Base-by-base conservation (phyloP, 2,113 vertebrate species). In the Eidolon helvum region DNA sequence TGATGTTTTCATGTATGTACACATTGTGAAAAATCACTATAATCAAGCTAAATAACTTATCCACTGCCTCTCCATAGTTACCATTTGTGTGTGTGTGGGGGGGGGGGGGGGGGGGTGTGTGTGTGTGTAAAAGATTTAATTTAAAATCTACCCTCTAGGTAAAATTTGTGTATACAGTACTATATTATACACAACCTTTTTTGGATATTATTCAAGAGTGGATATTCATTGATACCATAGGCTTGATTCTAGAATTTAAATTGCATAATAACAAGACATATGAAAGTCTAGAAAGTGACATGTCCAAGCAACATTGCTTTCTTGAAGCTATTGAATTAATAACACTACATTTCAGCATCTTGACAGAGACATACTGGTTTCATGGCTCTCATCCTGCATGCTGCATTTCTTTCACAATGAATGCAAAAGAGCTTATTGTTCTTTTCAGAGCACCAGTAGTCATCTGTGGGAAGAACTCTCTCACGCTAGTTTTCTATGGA, bases 311-410 rank as follows among this genome's bases (percentile, higher is more conserved):
- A 82, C 21, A 28, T 4, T 69, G 38, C 38, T 7, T 65, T 68
- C 33, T 95, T 93, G 55, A 74, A 96, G 63, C 66, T 95, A 89
- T 63, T 98, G 45, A 98, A 96, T 97, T 97, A 97, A 88, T 95
- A 84, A 91, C 96, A 97, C 57, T 90, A 79, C 74, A 94, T 96
- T 93, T 95, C 65, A 91, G 90, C 63, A 65, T 98, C 33, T 87
- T 96, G 57, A 38, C 21, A 66, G 48, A 95, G 48, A 12, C 7
- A 82, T 35, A 91, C 59, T 96, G 89, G 95, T 97, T 98, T 94
- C 90, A 79, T 26, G 55, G 38, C 55, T 85, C 53, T 48, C 6
- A 14, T 68, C 4, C 0, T 0, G 2, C n/a, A 24, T 19, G 24
- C 55, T 55, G 75, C 59, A 30, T 35, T 7, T 9, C 10, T 92